Conservation (phyloP, 2,113 vertebrate genomes). For the Agapornis roseicollis region DNA sequence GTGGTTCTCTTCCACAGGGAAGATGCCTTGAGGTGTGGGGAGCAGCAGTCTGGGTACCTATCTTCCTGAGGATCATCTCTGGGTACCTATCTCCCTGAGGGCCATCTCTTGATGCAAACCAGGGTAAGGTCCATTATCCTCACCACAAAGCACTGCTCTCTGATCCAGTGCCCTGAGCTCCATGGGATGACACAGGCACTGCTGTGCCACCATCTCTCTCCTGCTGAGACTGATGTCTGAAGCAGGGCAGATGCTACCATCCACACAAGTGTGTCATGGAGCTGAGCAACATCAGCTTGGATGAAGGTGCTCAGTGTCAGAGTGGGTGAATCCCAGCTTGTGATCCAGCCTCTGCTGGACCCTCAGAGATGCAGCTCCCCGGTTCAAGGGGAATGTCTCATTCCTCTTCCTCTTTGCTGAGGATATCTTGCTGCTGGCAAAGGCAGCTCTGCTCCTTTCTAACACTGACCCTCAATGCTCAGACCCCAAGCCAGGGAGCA, state of each 20-base stretch:
- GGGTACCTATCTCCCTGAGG: background rate
- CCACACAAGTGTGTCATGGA: background rate
- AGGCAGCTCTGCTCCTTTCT: background rate
- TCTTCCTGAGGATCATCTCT: background rate
- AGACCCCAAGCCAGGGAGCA: background rate
- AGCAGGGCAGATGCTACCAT: background rate
- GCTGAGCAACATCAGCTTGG: background rate
- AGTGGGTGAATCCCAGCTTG: background rate
- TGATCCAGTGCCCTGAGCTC: background rate
- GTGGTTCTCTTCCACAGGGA: background rate
- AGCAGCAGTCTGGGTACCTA: background rate
- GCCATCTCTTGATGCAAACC: background rate
- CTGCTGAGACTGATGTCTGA: background rate
- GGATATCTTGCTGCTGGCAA: background rate
- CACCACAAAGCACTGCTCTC: background rate
- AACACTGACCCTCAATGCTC: background rate
- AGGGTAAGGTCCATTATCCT: background rate
- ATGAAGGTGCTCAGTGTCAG: background rate
- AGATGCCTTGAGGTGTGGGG: background rate
- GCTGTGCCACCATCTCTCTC: background rate
- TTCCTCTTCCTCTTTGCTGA: background rate
- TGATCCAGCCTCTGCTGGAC: background rate
- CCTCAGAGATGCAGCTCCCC: background rate
- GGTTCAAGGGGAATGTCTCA: background rate
- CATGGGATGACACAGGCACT: rapidly evolving